Evolutionary conservation across 2,888 invertebrate species (phyloP).

Genomic region (Lasius fuliginosus): DNA sequence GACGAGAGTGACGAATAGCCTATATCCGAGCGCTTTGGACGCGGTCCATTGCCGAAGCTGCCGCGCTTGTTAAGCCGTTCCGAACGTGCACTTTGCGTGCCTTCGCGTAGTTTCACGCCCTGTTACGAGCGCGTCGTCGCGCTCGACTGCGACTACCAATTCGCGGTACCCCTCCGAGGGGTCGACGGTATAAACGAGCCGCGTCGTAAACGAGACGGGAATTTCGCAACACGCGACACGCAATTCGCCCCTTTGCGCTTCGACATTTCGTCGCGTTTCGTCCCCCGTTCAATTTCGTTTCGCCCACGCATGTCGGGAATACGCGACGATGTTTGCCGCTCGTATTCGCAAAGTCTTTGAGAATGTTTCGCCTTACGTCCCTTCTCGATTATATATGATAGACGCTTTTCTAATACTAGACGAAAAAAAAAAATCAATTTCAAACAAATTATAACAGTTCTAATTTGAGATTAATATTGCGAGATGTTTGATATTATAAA

Average conservation of each 20-base stretch:
- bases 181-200: slow-evolving; percentile 14
- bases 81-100: slow-evolving; percentile 58
- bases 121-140: slow-evolving; percentile 42
- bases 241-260: slow-evolving; percentile 6
- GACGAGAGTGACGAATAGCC: slow-evolving; percentile 30
- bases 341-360: neutral
- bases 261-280: neutral
- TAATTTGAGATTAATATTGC: neutral
- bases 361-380: neutral
- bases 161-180: slow-evolving; percentile 9
- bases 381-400: neutral
- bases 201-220: slow-evolving; percentile 30
- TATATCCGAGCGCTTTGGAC: slow-evolving; percentile 43
- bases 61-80: slow-evolving; percentile 60
- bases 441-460: neutral
- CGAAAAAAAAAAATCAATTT: neutral
- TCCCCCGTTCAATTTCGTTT: slow-evolving; percentile 16
- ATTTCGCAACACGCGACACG: slow-evolving; percentile 10
- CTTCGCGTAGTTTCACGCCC: slow-evolving; percentile 61
- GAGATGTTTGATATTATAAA: neutral
- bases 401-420: neutral
- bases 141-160: slow-evolving; percentile 42
- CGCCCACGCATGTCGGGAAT: neutral
- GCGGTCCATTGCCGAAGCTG: slow-evolving; percentile 56
- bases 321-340: neutral